Conservation (phyloP, 2,888 invertebrate species). For the Tubulanus polymorphus region DNA sequence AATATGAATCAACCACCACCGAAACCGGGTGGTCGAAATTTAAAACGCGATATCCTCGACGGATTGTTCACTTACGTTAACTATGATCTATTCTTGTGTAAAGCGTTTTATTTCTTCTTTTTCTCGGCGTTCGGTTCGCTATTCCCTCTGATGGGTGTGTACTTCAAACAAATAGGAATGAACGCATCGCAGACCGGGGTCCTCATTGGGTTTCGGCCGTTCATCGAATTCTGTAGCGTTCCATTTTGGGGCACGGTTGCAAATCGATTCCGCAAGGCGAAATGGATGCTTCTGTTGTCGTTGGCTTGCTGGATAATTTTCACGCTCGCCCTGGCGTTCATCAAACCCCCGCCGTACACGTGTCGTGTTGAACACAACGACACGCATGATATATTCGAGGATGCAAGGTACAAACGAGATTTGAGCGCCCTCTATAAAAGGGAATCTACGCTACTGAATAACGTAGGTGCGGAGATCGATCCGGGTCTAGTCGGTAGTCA, state of each 20-base stretch:
- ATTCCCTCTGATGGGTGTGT: conserved; percentile 97
- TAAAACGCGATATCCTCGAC: conserved; percentile 39
- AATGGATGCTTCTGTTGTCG: conserved; percentile 79
- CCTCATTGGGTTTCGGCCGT: conserved; percentile 85
- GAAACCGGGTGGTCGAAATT: too few species aligned
- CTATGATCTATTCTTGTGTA: conserved; percentile 73
- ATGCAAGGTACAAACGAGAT: conserved; percentile 6
- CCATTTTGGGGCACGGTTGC: conserved; percentile 98
- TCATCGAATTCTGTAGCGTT: conserved; percentile 94
- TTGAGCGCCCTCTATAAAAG: neutral
- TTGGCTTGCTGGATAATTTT: conserved; percentile 94
- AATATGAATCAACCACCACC: too few species aligned
- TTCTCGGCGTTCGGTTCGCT: conserved; percentile 98
- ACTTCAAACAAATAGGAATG: conserved; percentile 99
- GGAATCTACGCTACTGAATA: neutral
- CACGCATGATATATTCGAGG: conserved; percentile 58
- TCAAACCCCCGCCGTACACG: conserved; percentile 88
- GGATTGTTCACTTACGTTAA: conserved; percentile 36
- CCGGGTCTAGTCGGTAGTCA: neutral
- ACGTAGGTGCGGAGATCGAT: neutral
- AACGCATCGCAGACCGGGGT: conserved; percentile 89
- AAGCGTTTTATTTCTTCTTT: conserved; percentile 98
- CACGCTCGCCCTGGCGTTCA: conserved; percentile 91
- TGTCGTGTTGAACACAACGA: conserved; percentile 68
- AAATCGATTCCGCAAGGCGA: conserved; percentile 64